These are phyloP conservation scores for Tubulanus polymorphus DNA, from an alignment of 2,888 invertebrate species.

Conservation along the genomic window DNA sequence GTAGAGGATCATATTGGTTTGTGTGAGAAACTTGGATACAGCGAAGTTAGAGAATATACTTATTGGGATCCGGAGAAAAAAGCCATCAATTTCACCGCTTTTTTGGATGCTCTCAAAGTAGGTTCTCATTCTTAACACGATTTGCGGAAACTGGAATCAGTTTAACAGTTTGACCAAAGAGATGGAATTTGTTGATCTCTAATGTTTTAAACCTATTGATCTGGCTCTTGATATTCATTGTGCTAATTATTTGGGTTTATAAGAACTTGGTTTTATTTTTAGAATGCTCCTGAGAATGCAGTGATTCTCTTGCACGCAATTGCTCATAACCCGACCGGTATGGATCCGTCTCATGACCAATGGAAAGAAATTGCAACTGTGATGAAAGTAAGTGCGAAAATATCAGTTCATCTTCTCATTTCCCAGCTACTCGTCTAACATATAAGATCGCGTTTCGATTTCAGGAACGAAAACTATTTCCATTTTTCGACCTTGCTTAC, in stretches of 20 bases:
- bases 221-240: too few relatives aligned
- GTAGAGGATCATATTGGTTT: slow-evolving; percentile 90
- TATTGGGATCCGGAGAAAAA: slow-evolving; percentile 83
- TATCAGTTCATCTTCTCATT: too few relatives aligned
- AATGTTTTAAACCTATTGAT: too few relatives aligned
- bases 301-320: slow-evolving; percentile 92
- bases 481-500: slow-evolving; percentile 70
- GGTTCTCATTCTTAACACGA: too few relatives aligned
- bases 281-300: slow-evolving; percentile 72
- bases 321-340: slow-evolving; percentile 98
- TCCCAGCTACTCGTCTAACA: too few relatives aligned
- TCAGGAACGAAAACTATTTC: slow-evolving; percentile 75
- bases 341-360: slow-evolving; percentile 89
- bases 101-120: slow-evolving; percentile 69
- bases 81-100: slow-evolving; percentile 70
- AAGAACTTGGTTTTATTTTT: slow-evolving; percentile 19
- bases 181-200: too few relatives aligned
- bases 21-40: slow-evolving; percentile 83
- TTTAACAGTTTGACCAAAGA: too few relatives aligned
- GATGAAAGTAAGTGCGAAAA: slow-evolving; percentile 64
- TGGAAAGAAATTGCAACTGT: slow-evolving; percentile 87
- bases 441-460: too few relatives aligned
- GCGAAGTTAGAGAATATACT: slow-evolving; percentile 76
- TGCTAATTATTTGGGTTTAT: too few relatives aligned
- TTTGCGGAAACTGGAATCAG: too few relatives aligned